Evolutionary conservation across 2,113 vertebrate genomes (phyloP).

Genomic region (Nettapus auritus): DNA sequence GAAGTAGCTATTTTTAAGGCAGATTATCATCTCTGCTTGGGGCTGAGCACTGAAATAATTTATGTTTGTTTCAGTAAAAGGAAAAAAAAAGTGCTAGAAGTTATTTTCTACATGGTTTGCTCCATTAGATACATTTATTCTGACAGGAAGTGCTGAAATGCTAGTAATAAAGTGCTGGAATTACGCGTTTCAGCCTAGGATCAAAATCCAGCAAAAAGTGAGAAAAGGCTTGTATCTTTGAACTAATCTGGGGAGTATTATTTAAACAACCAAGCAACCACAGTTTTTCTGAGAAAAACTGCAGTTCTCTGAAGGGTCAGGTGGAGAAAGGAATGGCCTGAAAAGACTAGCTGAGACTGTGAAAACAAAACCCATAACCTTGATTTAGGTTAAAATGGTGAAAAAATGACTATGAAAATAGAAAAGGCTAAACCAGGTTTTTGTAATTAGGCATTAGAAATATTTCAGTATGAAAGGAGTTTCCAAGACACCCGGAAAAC

Average conservation of each 20-base stretch:
- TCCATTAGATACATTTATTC: constrained; percentile 63
- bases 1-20: constrained; percentile 74
- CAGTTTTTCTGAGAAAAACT: not conserved
- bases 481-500: not conserved
- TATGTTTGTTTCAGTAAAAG: constrained; percentile 57
- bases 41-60: constrained; percentile 53
- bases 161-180: constrained; percentile 28
- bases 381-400: not conserved
- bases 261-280: not conserved
- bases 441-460: not conserved
- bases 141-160: constrained; percentile 57
- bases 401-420: not conserved
- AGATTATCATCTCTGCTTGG: constrained; percentile 72
- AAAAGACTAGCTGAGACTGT: not conserved
- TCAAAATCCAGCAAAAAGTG: constrained; percentile 33
- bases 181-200: not conserved
- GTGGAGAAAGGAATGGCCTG: not conserved
- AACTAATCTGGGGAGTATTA: constrained; percentile 6
- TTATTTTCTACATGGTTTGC: constrained; percentile 72
- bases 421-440: not conserved
- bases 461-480: not conserved
- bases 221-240: not conserved
- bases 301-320: not conserved
- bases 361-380: not conserved
- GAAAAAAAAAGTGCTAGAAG: constrained; percentile 39